These are phyloP conservation scores for Callinectes sapidus DNA, from an alignment of 2,888 invertebrate genomes.

Conservation along the genomic window DNA sequence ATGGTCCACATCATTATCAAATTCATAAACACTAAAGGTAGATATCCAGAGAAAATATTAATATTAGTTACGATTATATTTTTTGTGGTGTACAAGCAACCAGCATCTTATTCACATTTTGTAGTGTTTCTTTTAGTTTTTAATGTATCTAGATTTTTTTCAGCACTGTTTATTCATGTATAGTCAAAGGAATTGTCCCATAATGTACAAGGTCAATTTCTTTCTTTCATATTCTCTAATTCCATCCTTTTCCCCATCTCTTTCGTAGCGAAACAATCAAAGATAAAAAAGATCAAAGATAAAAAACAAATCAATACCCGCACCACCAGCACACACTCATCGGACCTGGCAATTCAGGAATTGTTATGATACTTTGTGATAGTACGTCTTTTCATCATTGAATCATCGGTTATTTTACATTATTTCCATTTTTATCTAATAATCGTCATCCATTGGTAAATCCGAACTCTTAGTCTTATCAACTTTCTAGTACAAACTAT, in stretches of 20 bases:
- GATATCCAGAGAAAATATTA: background rate
- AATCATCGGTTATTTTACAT: background rate
- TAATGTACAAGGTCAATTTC: background rate
- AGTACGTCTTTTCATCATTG: background rate
- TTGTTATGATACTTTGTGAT: background rate
- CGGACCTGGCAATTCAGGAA: background rate
- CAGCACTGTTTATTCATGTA: background rate
- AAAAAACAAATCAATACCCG: background rate
- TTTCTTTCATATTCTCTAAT: background rate
- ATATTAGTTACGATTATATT: background rate
- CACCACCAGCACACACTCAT: background rate
- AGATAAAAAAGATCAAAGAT: background rate
- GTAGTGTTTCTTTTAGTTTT: background rate
- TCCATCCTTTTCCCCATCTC: background rate
- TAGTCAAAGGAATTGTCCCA: background rate
- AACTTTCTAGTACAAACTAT: background rate
- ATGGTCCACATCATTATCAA: slow-evolving; percentile 33
- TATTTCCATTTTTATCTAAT: background rate
- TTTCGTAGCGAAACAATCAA: background rate
- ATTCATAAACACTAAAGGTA: background rate
- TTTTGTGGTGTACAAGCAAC: background rate
- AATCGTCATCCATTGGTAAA: background rate
- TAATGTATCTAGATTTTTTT: background rate
- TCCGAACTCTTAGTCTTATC: background rate
- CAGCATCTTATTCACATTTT: background rate